Base-by-base conservation (phyloP, 2,797 vertebrate genomes). In the Pangasius macronema region DNA sequence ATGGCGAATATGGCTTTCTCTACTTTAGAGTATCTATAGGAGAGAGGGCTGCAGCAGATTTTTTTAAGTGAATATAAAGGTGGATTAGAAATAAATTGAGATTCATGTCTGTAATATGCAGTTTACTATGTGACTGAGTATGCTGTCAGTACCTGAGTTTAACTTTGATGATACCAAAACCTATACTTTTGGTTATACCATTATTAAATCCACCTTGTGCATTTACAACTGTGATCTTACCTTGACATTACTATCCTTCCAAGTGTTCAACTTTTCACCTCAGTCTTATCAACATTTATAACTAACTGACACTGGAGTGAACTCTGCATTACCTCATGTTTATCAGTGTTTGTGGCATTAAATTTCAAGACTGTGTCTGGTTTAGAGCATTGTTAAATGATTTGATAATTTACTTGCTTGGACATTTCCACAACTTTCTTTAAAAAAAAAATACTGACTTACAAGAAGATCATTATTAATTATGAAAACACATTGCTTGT, bases 181-280 rank as follows among this genome's bases (percentile, higher is more conserved):
- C 8, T 42, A 27, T 42, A 27, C 14, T 81, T 39, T 39, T 5
- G 39, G 39, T 39, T 81, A 16, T n/a, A 46, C 42, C 16, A 51
- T 67, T 30, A 65, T 51, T 51, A 30, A 67, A 20, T 67, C 79
- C 22, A 49, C 27, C 27, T 67, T 33, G 18, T 6, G 5, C 3
- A n/a, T 46, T 39, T 67, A 91, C 63, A 86, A 85, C 86, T 20
- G 27, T 53, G 42, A 16, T 88, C 88, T 91, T 87, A 84, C 90
- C 91, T 91, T 92, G 91, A 92, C 88, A 85, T 85, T 83, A 36
- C 83, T 61, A 75, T 57, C 36, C 59, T 65, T 68, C 2, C 65
- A 87, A 84, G 30, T 70, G 53, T 67, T 90, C 70, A 92, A 89
- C 90, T 92, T 87, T 92, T 92, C 89, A 92, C 88, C 91, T 81